Conservation (phyloP, 2,888 invertebrate species). For the Nomada ruficornis region DNA sequence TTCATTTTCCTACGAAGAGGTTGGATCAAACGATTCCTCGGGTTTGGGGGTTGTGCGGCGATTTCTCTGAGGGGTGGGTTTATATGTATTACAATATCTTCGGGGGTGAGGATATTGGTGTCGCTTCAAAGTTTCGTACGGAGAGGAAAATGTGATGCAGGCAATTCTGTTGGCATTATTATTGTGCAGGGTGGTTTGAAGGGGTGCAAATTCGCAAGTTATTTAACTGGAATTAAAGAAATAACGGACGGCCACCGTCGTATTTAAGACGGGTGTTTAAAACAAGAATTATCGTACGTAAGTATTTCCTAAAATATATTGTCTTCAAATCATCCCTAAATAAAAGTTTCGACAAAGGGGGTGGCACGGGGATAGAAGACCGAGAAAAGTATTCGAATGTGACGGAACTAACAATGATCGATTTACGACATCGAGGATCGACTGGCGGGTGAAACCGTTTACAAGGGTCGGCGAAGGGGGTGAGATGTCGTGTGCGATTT, state of each 20-base stretch:
- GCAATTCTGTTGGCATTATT: no score
- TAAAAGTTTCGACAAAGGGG: not conserved
- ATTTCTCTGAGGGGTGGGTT: constrained; percentile 23
- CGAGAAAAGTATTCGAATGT: constrained; percentile 8
- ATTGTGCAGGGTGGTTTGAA: no score
- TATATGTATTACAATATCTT: not conserved
- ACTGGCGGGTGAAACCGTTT: constrained; percentile 34
- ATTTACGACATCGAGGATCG: constrained; percentile 60
- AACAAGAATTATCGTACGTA: no score
- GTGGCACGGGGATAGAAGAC: not conserved
- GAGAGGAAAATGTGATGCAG: no score
- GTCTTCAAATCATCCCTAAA: no score
- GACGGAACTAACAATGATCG: constrained; percentile 57
- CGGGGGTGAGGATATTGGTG: not conserved
- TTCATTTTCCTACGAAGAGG: constrained; percentile 64
- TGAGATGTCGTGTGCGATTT: constrained; percentile 50
- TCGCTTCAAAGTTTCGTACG: no score
- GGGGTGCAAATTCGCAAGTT: no score
- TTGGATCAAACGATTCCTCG: constrained; percentile 68
- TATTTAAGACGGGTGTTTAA: no score
- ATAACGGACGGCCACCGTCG: no score
- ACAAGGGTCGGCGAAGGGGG: not conserved
- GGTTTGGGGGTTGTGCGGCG: constrained; percentile 59
- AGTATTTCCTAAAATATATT: no score
- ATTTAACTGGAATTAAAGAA: no score